phyloP scores from a whole-genome alignment of 1,140 invertebrate genomes.

The Nasonia longicornis region DNA sequence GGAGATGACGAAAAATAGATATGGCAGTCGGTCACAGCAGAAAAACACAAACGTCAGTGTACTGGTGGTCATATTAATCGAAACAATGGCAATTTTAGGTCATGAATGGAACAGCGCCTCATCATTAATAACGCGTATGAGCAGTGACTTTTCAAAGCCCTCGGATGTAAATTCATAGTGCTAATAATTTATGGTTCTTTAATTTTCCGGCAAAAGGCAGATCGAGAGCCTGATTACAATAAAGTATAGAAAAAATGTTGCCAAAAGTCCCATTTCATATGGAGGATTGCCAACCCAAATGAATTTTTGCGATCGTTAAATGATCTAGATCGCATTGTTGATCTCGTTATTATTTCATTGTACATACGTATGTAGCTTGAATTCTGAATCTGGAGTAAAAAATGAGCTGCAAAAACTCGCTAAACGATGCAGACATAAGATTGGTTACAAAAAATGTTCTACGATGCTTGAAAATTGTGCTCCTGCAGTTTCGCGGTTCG shows the following conservation, averaged over 20 bases:
- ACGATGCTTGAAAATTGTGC: neutral
- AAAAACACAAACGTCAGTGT: conserved; percentile 11
- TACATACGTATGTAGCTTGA: neutral
- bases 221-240: neutral
- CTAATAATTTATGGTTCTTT: neutral
- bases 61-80: neutral
- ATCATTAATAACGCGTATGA: neutral
- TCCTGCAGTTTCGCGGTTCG: neutral
- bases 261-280: no score
- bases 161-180: neutral
- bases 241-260: no score
- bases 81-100: conserved; percentile 4
- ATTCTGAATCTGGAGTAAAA: neutral
- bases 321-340: no score
- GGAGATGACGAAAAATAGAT: neutral
- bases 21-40: neutral
- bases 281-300: no score
- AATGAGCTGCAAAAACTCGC: conserved; percentile 5
- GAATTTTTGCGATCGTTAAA: no score
- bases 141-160: neutral
- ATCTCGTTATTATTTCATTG: no score
- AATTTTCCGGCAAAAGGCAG: neutral
- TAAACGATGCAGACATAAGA: neutral
- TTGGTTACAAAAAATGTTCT: neutral
- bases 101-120: neutral